phyloP scores from a whole-genome alignment of 1,140 invertebrate species.

The Dufourea novaeangliae region DNA sequence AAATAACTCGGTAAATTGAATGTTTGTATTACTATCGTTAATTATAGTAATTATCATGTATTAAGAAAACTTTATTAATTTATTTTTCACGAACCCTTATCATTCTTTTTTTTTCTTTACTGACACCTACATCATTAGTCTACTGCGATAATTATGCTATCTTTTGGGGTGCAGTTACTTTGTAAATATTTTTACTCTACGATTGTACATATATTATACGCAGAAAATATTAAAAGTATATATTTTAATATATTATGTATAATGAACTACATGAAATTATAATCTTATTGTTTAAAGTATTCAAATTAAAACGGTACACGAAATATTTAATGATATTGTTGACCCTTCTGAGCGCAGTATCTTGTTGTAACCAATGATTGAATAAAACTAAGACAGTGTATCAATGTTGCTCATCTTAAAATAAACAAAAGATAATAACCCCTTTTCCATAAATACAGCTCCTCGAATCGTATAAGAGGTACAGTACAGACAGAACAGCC shows the following conservation, averaged over 20 bases:
- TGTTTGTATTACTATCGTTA: constrained; percentile 66
- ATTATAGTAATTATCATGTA: constrained; percentile 61
- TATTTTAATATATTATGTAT: constrained; percentile 81
- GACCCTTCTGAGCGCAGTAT: constrained; percentile 77
- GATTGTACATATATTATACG: constrained; percentile 73
- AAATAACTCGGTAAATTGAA: constrained; percentile 55
- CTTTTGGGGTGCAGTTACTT: constrained; percentile 76
- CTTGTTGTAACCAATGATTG: constrained; percentile 78
- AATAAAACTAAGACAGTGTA: constrained; percentile 79
- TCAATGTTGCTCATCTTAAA: constrained; percentile 32
- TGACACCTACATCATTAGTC: constrained; percentile 62
- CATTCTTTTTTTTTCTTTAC: constrained; percentile 51
- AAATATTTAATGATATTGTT: constrained; percentile 81
- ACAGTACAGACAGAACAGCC: constrained; percentile 16
- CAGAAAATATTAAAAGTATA: constrained; percentile 78
- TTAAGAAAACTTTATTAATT: constrained; percentile 64
- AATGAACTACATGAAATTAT: constrained; percentile 78
- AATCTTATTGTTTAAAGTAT: constrained; percentile 80
- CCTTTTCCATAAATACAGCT: neutral
- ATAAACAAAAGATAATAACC: neutral
- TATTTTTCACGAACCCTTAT: constrained; percentile 62
- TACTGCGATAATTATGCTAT: constrained; percentile 67
- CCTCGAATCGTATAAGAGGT: neutral
- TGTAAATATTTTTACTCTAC: constrained; percentile 71
- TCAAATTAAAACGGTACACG: constrained; percentile 77